phyloP scores from a whole-genome alignment of 2,797 vertebrate species.

The Sus cebifrons region DNA sequence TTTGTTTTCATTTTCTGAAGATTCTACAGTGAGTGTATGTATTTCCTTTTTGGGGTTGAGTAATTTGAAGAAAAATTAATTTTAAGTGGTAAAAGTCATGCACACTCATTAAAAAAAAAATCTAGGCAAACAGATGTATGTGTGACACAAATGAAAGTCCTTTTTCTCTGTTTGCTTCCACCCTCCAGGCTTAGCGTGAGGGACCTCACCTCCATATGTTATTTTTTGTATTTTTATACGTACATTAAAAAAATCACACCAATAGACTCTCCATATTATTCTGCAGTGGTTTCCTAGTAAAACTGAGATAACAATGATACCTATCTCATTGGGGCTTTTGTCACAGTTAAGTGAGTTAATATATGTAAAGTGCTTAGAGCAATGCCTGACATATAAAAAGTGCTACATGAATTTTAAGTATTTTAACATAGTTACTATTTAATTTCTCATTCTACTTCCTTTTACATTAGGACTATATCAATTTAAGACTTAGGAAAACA shows the following conservation, averaged over 20 bases:
- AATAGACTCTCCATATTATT: not conserved
- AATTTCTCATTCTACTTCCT: not conserved
- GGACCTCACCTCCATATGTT: too few relatives aligned
- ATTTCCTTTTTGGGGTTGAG: not conserved
- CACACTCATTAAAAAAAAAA: not conserved
- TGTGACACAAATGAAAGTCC: not conserved
- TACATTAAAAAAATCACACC: not conserved
- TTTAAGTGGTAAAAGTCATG: not conserved
- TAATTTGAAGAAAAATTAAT: slow-evolving; percentile 30
- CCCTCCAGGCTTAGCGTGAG: not conserved
- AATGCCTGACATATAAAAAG: not conserved
- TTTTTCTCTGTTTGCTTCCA: not conserved
- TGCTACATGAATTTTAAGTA: not conserved
- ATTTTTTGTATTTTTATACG: not conserved
- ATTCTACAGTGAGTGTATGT: not conserved
- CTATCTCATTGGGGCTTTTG: not conserved
- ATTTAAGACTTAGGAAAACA: not conserved
- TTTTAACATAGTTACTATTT: not conserved
- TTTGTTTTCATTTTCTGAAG: slow-evolving; percentile 51
- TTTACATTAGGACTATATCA: not conserved
- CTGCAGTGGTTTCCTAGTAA: not conserved
- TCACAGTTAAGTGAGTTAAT: not conserved
- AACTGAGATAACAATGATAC: not conserved
- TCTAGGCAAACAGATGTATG: not conserved
- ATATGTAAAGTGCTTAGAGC: not conserved